A percentile compares a stretch with the other conserved stretches of the same genome.
These are phyloP conservation scores for Champsocephalus esox DNA, from an alignment of 2,797 vertebrate genomes.

Conservation along the genomic window DNA sequence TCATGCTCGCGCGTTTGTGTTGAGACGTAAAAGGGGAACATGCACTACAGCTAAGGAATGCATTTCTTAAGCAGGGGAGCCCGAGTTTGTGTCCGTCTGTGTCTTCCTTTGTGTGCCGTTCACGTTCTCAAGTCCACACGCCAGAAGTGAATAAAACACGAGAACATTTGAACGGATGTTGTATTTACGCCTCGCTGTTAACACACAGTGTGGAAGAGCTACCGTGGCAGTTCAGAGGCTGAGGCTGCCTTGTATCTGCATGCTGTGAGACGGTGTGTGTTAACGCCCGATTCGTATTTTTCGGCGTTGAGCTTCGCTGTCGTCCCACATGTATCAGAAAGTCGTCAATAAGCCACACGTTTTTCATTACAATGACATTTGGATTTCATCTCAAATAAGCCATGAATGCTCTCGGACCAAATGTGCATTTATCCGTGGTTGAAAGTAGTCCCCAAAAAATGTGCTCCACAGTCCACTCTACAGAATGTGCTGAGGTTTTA, in stretches of 20 bases:
- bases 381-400: too few relatives aligned
- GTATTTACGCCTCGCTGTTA: constrained; percentile 21
- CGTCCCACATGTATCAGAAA: neutral
- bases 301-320: neutral
- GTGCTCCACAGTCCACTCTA: too few relatives aligned
- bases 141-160: constrained; percentile 34
- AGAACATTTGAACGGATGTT: constrained; percentile 38
- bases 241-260: too few relatives aligned
- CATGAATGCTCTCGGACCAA: neutral
- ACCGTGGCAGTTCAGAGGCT: neutral
- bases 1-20: constrained; percentile 58
- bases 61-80: constrained; percentile 35
- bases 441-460: too few relatives aligned
- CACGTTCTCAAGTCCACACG: constrained; percentile 25
- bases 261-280: neutral
- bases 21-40: constrained; percentile 29
- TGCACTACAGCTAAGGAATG: constrained; percentile 30
- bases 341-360: neutral
- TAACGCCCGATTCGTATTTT: neutral
- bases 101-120: neutral
- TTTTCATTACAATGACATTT: neutral
- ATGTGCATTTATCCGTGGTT: neutral
- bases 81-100: constrained; percentile 7
- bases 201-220: neutral
- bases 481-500: too few relatives aligned